Percentiles rank a stretch among this genome's conserved stretches.
Conservation (phyloP, 2,113 vertebrate genomes). For the Mustelus asterias region DNA sequence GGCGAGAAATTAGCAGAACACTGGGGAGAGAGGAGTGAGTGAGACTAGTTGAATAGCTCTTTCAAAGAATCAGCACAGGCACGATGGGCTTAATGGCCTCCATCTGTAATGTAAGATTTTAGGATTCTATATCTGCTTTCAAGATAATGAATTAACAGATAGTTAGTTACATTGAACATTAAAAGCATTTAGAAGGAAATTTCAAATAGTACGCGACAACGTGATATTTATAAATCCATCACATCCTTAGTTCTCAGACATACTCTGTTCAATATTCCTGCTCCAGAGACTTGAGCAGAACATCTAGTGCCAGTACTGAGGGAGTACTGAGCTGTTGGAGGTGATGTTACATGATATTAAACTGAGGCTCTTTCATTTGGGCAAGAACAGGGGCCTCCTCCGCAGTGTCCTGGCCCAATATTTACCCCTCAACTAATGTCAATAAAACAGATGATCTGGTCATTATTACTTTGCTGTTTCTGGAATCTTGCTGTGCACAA, state of each 20-base stretch:
- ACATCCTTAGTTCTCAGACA: not conserved
- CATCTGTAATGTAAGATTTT: not conserved
- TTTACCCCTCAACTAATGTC: not conserved
- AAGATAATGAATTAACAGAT: not conserved
- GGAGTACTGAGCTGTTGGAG: not conserved
- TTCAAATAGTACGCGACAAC: not conserved
- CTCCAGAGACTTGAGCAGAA: not conserved
- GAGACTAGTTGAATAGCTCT: not conserved
- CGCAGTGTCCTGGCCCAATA: not conserved
- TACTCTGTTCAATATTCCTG: not conserved
- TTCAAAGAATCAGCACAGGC: not conserved
- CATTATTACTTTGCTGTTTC: not conserved
- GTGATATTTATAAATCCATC: not conserved
- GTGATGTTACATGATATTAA: not conserved
- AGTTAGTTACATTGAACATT: not conserved
- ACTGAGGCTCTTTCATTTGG: not conserved
- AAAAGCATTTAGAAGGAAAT: not conserved
- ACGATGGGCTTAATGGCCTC: not conserved
- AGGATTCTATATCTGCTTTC: not conserved
- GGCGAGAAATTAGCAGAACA: not conserved
- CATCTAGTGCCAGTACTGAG: not conserved
- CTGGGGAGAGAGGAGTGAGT: not conserved
- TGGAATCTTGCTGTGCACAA: not conserved
- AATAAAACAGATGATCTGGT: not conserved
- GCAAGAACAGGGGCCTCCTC: not conserved